These are phyloP conservation scores for Ictalurus punctatus DNA, from an alignment of 2,113 vertebrate genomes.

Conservation along the genomic window DNA sequence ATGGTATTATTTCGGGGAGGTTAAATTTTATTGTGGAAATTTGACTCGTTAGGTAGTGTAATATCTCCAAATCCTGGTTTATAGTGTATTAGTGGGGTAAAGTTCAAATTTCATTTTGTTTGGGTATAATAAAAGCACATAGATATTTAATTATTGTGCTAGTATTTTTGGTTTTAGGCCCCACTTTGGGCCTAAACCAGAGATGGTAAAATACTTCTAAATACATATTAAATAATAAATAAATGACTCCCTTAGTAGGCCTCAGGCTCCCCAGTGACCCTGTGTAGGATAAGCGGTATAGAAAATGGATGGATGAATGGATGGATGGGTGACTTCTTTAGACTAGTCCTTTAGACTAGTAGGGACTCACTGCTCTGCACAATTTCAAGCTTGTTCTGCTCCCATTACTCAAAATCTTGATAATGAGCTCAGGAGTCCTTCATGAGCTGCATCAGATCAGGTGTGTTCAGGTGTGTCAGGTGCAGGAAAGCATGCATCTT, in stretches of 20 bases:
- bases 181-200: background rate
- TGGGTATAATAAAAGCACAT: background rate
- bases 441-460: background rate
- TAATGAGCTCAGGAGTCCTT: background rate
- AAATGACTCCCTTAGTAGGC: background rate
- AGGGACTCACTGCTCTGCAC: background rate
- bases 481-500: background rate
- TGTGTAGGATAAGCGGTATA: too few relatives aligned
- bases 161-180: background rate
- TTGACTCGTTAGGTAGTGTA: background rate
- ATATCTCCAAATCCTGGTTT: background rate
- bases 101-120: background rate
- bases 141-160: background rate
- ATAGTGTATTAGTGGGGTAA: background rate
- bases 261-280: too few relatives aligned
- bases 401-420: background rate
- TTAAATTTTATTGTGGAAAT: background rate
- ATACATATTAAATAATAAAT: background rate
- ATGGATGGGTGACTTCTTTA: background rate
- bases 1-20: background rate
- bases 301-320: too few relatives aligned
- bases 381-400: background rate
- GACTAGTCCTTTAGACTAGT: background rate
- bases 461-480: background rate
- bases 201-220: too few relatives aligned